phyloP scores from a whole-genome alignment of 2,113 vertebrate species.

The Leptocoma aspasia region DNA sequence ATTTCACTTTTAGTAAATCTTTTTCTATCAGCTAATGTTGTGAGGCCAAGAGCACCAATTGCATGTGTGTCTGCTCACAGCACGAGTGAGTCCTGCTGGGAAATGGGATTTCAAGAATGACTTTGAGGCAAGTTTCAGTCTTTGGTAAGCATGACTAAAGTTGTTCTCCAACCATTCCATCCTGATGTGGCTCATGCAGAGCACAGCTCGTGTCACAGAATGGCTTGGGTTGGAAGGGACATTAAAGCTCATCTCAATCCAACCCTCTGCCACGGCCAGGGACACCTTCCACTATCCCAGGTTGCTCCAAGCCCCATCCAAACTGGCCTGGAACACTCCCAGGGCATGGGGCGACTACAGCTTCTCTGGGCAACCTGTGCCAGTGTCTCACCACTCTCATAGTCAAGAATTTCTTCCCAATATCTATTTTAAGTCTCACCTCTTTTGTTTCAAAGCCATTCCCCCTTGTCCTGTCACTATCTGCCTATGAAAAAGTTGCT shows the following conservation, averaged over 20 bases:
- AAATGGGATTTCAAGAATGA: neutral
- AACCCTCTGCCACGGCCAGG: neutral
- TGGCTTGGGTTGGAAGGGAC: neutral
- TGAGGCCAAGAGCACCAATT: neutral
- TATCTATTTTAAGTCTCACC: neutral
- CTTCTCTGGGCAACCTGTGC: neutral
- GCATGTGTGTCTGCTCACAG: neutral
- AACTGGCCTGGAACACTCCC: neutral
- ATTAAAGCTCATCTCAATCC: neutral
- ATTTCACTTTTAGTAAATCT: neutral
- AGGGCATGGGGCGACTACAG: neutral
- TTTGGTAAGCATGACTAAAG: neutral
- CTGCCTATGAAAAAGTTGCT: neutral
- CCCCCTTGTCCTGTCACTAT: neutral
- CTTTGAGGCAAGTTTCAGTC: neutral
- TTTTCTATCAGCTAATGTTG: neutral
- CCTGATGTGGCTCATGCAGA: neutral
- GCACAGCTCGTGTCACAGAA: neutral
- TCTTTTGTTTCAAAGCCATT: neutral
- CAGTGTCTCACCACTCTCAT: neutral
- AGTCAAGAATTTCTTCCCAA: neutral
- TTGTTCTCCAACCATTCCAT: neutral
- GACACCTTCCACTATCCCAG: neutral
- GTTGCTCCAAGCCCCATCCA: neutral
- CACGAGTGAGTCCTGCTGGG: accelerated